These are phyloP conservation scores for Sogatella furcifera DNA, from an alignment of 1,140 invertebrate species.

Conservation along the genomic window DNA sequence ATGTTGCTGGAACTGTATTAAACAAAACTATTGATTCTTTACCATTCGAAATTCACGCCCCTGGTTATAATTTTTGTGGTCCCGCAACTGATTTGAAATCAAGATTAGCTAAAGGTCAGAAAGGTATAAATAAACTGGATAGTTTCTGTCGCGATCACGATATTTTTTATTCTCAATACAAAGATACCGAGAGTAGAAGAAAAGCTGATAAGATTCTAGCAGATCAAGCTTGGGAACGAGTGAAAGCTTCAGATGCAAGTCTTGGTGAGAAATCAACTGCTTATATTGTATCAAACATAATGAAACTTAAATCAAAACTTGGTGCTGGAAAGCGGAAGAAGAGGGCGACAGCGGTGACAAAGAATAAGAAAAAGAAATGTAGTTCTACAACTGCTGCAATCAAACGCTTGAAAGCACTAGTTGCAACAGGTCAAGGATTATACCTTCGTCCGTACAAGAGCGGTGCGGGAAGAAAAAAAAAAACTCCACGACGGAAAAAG, in stretches of 20 bases:
- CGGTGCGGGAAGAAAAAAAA: not conserved
- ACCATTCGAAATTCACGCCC: not conserved
- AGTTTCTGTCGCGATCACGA: constrained; percentile 34
- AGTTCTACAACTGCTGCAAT: not conserved
- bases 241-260: constrained; percentile 30
- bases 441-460: not conserved
- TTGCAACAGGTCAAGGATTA: too few relatives aligned
- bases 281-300: constrained; percentile 25
- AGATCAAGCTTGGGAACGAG: constrained; percentile 28
- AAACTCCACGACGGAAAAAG: not conserved
- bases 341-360: not conserved
- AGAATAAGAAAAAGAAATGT: not conserved
- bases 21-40: not conserved
- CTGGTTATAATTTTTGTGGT: constrained; percentile 27
- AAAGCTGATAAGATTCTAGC: constrained; percentile 30
- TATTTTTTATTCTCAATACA: constrained; percentile 29
- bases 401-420: too few relatives aligned
- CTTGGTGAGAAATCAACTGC: constrained; percentile 29
- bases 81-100: constrained; percentile 32
- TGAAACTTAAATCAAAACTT: constrained; percentile 29
- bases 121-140: constrained; percentile 33
- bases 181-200: constrained; percentile 28
- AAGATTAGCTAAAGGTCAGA: constrained; percentile 31
- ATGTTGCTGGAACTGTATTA: not conserved
- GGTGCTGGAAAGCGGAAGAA: constrained; percentile 7